Conservation (phyloP, 2,113 vertebrate genomes). For the Piprites chloris region DNA sequence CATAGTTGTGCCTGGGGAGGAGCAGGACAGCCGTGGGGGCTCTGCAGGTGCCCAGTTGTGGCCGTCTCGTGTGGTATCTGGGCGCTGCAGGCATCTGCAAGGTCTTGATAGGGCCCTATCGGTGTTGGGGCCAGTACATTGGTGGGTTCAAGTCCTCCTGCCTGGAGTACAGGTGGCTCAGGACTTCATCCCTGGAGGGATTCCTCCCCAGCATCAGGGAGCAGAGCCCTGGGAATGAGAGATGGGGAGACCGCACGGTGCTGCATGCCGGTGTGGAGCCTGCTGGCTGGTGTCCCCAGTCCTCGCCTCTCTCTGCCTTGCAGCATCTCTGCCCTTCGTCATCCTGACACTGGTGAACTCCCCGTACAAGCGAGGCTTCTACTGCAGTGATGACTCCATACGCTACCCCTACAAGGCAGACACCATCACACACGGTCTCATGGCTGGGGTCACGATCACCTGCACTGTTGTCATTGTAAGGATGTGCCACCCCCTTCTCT, state of each 20-base stretch:
- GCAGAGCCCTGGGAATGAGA: fast-evolving
- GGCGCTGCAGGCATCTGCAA: not conserved
- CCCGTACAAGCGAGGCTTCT: conserved; percentile 86
- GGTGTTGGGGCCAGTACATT: fast-evolving
- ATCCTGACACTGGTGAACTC: conserved; percentile 83
- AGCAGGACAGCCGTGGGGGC: fast-evolving
- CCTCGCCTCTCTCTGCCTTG: not conserved
- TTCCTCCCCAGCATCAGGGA: not conserved
- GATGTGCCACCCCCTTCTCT: not conserved
- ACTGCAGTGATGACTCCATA: conserved; percentile 89
- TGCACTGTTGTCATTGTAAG: conserved; percentile 88
- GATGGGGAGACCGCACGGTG: fast-evolving
- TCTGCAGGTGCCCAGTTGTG: not conserved
- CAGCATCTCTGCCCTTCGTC: conserved; percentile 87
- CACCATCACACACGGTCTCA: conserved; percentile 89
- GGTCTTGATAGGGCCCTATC: not conserved
- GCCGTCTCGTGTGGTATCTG: not conserved
- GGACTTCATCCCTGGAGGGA: not conserved
- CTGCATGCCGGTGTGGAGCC: not conserved
- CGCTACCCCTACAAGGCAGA: conserved; percentile 86
- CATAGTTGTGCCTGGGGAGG: not conserved
- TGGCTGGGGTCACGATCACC: conserved; percentile 88
- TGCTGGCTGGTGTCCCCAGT: not conserved
- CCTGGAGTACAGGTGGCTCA: not conserved
- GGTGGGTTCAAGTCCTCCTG: not conserved